Conservation (phyloP, 2,113 vertebrate genomes). For the Castor canadensis region DNA sequence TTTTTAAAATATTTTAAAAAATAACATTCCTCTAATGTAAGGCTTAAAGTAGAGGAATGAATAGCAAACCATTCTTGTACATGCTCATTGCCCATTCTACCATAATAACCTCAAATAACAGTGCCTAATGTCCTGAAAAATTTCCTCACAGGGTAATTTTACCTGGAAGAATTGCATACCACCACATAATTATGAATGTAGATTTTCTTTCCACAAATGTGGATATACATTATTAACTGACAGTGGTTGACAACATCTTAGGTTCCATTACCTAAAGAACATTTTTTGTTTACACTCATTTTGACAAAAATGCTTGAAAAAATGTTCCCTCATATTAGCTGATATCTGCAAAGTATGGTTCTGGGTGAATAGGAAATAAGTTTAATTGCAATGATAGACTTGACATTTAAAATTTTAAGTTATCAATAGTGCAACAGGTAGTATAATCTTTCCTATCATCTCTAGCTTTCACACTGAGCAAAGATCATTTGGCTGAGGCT, state of each 20-base stretch:
- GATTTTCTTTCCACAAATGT: background rate
- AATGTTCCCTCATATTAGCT: background rate
- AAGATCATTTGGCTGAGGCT: background rate
- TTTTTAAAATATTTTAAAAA: background rate
- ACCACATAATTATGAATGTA: background rate
- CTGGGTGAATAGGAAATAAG: background rate
- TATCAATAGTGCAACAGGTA: background rate
- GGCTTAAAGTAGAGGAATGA: background rate
- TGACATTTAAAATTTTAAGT: background rate
- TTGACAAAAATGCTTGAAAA: background rate
- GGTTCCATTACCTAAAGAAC: background rate
- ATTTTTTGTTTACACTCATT: background rate
- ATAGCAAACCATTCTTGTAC: background rate
- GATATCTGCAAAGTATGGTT: background rate
- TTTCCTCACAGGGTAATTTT: background rate
- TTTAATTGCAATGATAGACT: constrained; percentile 3
- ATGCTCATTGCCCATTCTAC: background rate
- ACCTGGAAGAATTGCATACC: background rate
- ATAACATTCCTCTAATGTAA: background rate
- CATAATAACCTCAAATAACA: background rate
- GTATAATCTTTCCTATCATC: background rate
- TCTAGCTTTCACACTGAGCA: background rate
- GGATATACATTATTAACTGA: background rate
- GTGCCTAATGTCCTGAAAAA: background rate
- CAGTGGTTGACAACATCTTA: background rate